phyloP scores from a whole-genome alignment of 1,140 invertebrate genomes.

The Magallana gigas region DNA sequence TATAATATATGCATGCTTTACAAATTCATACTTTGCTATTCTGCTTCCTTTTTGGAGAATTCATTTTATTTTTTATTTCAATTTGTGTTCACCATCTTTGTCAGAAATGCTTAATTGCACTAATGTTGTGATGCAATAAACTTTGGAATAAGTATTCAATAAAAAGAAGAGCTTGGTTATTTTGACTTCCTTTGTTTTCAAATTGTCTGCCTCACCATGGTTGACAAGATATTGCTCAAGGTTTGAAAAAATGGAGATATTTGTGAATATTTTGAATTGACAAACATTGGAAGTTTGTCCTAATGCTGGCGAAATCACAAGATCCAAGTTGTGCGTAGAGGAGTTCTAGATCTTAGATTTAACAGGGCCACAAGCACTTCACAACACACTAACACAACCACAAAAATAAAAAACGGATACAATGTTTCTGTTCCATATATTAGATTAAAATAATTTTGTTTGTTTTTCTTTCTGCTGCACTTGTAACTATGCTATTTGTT shows the following conservation, averaged over 20 bases:
- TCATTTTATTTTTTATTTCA: conserved; percentile 23
- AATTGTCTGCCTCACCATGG: conserved; percentile 26
- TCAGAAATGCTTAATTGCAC: conserved; percentile 33
- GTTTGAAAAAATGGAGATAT: neutral
- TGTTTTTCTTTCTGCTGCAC: conserved; percentile 18
- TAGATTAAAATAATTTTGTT: neutral
- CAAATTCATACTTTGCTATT: conserved; percentile 24
- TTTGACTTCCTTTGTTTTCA: conserved; percentile 33
- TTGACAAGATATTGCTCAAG: conserved; percentile 33
- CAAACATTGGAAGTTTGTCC: conserved; percentile 7
- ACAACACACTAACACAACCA: neutral
- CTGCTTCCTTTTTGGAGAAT: conserved; percentile 27
- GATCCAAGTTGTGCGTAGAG: neutral
- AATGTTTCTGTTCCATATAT: neutral
- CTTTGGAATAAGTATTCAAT: conserved; percentile 6
- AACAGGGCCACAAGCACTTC: neutral
- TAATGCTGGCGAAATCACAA: conserved; percentile 20
- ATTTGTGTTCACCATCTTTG: conserved; percentile 31
- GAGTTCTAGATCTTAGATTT: conserved; percentile 24
- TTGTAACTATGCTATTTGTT: conserved; percentile 14
- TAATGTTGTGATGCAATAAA: conserved; percentile 36
- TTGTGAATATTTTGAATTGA: neutral
- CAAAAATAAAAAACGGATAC: neutral
- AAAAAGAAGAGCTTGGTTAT: conserved; percentile 25
- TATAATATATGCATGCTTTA: conserved; percentile 24